Percentiles rank a stretch among this genome's conserved stretches.
phyloP scores from a whole-genome alignment of 2,113 vertebrate genomes.

The Limanda limanda region DNA sequence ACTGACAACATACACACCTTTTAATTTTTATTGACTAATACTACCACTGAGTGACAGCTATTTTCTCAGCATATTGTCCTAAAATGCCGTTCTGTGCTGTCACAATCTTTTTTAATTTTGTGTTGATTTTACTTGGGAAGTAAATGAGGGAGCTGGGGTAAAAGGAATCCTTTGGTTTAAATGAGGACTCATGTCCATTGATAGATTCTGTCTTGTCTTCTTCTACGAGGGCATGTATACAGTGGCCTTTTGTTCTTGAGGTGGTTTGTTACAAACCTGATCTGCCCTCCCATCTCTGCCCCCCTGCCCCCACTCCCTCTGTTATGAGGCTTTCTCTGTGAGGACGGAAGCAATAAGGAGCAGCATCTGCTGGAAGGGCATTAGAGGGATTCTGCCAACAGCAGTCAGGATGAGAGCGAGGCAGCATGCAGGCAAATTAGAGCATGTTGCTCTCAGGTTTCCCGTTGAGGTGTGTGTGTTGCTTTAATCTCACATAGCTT shows the following conservation, averaged over 20 bases:
- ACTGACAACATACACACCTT: too few species aligned
- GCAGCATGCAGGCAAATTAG: conserved; percentile 48
- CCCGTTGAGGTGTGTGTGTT: neutral
- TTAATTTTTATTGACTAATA: neutral
- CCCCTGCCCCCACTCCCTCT: neutral
- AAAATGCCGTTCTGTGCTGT: too few species aligned
- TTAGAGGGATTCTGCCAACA: conserved; percentile 15
- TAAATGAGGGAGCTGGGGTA: neutral
- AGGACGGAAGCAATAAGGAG: conserved; percentile 32
- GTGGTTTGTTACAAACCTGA: conserved; percentile 53
- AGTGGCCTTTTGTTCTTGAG: conserved; percentile 70
- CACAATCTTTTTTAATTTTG: neutral
- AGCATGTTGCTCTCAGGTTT: conserved; percentile 38
- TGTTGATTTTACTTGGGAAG: neutral
- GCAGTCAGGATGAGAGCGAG: conserved; percentile 21
- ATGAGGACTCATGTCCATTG: conserved; percentile 58
- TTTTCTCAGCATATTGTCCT: neutral
- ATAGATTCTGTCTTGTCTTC: conserved; percentile 68
- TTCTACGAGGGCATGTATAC: conserved; percentile 40
- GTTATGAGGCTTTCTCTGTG: conserved; percentile 49
- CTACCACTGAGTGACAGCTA: neutral
- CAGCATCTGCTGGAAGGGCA: conserved; percentile 48
- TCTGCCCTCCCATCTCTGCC: neutral
- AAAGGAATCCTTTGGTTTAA: conserved; percentile 68
- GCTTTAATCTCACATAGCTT: too few species aligned